Evolutionary conservation across 2,797 vertebrate species (phyloP).

Genomic region (Gephyroberyx darwinii): DNA sequence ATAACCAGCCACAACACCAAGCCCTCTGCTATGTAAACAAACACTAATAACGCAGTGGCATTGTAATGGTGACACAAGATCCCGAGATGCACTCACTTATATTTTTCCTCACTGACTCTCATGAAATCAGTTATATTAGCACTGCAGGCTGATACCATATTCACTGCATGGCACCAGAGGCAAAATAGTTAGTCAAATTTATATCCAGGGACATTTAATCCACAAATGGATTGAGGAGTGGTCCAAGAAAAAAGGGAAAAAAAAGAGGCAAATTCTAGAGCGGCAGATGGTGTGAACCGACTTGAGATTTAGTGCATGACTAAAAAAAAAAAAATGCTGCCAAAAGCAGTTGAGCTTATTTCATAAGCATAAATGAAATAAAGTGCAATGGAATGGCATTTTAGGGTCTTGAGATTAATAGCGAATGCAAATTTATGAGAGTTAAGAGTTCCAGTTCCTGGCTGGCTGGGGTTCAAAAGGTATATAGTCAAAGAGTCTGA

Average conservation of each 20-base stretch:
- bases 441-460: conserved; percentile 53
- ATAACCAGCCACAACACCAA: conserved; percentile 4
- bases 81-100: conserved; percentile 26
- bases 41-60: conserved; percentile 23
- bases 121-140: conserved; percentile 39
- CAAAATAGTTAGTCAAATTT: conserved; percentile 45
- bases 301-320: conserved; percentile 74
- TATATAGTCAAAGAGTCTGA: conserved; percentile 33
- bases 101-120: conserved; percentile 34
- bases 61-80: conserved; percentile 45
- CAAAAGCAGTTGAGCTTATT: conserved; percentile 70
- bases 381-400: conserved; percentile 72
- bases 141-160: conserved; percentile 32
- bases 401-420: conserved; percentile 71
- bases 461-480: conserved; percentile 51
- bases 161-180: conserved; percentile 43
- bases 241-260: conserved; percentile 39
- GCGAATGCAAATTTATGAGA: conserved; percentile 63
- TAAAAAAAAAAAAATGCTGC: conserved; percentile 70
- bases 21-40: conserved; percentile 38
- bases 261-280: conserved; percentile 53
- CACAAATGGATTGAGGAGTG: conserved; percentile 45
- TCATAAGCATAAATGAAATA: conserved; percentile 71
- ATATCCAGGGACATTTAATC: conserved; percentile 54
- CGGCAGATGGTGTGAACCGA: conserved; percentile 77